Percentiles rank a stretch among this genome's conserved stretches.
These are phyloP conservation scores for Cynopterus sphinx DNA, from an alignment of 2,797 vertebrate species.

Conservation along the genomic window DNA sequence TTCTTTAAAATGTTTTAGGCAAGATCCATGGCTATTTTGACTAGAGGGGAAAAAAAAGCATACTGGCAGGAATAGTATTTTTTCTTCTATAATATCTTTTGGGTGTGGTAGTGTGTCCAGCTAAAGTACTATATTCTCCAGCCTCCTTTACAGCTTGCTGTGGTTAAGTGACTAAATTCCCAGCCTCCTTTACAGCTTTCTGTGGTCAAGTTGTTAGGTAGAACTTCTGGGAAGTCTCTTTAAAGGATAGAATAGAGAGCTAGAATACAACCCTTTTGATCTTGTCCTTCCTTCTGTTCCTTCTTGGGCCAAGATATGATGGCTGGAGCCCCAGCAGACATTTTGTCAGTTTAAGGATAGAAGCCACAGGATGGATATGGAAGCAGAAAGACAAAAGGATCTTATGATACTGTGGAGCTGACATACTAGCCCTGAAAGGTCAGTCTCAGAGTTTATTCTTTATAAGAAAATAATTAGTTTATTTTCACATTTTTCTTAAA, in stretches of 20 bases:
- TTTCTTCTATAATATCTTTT: not conserved
- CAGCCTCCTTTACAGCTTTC: not conserved
- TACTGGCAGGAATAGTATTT: not conserved
- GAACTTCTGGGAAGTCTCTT: not conserved
- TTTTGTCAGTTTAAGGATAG: not conserved
- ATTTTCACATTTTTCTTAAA: not conserved
- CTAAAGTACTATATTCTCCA: not conserved
- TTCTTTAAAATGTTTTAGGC: not conserved
- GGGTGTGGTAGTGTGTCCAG: not conserved
- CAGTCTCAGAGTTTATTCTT: not conserved
- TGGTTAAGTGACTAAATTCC: not conserved
- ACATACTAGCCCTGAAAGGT: not conserved
- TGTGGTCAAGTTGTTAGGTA: not conserved
- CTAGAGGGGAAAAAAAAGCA: not conserved
- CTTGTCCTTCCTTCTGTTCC: not conserved
- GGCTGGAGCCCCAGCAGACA: not conserved
- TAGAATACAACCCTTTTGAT: not conserved
- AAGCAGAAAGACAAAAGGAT: not conserved
- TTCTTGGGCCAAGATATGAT: not conserved
- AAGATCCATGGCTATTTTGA: not conserved
- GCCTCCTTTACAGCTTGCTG: not conserved
- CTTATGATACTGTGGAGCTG: not conserved
- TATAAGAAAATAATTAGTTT: not conserved
- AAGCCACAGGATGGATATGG: not conserved
- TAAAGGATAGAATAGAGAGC: not conserved